phyloP scores from a whole-genome alignment of 2,113 vertebrate species.

The Seriola rivoliana region DNA sequence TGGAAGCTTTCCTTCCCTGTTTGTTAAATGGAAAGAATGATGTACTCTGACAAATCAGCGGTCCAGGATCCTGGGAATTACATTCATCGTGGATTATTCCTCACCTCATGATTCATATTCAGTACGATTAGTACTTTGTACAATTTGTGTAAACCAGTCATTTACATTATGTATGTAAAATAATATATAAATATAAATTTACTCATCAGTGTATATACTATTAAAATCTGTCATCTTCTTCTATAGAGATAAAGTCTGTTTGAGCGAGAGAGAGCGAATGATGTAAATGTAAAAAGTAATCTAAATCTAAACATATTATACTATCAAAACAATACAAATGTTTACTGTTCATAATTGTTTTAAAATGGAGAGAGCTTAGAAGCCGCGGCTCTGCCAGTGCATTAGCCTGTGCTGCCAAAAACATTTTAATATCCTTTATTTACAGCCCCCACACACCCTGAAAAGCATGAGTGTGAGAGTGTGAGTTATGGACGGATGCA shows the following conservation, averaged over 20 bases:
- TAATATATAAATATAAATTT: background rate
- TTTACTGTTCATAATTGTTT: constrained; percentile 30
- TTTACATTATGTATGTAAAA: background rate
- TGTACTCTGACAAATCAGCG: background rate
- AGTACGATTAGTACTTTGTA: background rate
- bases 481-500: constrained; percentile 29
- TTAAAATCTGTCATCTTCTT: background rate
- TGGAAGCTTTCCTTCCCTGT: too few species aligned
- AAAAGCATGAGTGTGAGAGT: constrained; percentile 14
- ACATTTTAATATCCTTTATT: constrained; percentile 65
- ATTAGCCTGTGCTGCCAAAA: constrained; percentile 50
- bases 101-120: background rate
- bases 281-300: background rate
- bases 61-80: too few species aligned
- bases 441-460: constrained; percentile 56
- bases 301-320: background rate
- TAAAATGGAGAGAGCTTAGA: constrained; percentile 32
- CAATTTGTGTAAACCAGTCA: background rate
- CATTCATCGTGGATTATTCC: background rate
- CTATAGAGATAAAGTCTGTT: background rate
- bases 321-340: constrained; percentile 10
- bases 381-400: constrained; percentile 30
- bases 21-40: too few species aligned
- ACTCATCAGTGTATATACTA: background rate
- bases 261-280: background rate